Conservation (phyloP, 2,797 vertebrate genomes). For the Atherinosoma microstoma region DNA sequence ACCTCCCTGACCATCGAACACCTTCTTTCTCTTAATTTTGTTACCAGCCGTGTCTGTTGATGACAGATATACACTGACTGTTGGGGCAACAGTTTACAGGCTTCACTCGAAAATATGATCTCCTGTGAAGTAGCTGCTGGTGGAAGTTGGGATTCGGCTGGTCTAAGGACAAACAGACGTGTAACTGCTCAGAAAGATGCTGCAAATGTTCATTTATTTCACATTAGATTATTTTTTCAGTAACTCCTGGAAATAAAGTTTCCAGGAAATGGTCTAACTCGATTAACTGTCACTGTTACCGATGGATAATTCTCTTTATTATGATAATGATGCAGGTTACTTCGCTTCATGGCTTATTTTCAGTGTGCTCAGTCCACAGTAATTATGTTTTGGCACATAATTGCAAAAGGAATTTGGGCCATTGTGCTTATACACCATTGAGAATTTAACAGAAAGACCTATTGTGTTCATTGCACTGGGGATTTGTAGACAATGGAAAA, state of each 20-base stretch:
- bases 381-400: slow-evolving; percentile 63
- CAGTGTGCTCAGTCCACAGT: slow-evolving; percentile 58
- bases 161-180: background rate
- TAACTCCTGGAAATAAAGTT: slow-evolving; percentile 23
- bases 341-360: slow-evolving; percentile 46
- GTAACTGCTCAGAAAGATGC: slow-evolving; percentile 10
- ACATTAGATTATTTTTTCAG: slow-evolving; percentile 12
- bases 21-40: slow-evolving; percentile 11
- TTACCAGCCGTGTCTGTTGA: slow-evolving; percentile 22
- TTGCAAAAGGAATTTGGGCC: slow-evolving; percentile 57
- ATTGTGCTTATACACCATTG: slow-evolving; percentile 55
- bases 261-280: slow-evolving; percentile 28
- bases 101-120: slow-evolving; percentile 8
- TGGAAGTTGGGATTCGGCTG: slow-evolving; percentile 10
- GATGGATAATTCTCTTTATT: slow-evolving; percentile 47
- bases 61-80: slow-evolving; percentile 12
- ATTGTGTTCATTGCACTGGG: slow-evolving; percentile 50
- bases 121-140: background rate
- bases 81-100: slow-evolving; percentile 20
- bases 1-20: background rate
- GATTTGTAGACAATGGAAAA: slow-evolving; percentile 52
- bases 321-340: slow-evolving; percentile 56
- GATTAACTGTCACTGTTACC: slow-evolving; percentile 51
- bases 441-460: slow-evolving; percentile 66
- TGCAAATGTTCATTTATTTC: slow-evolving; percentile 16